Evolutionary conservation across 2,888 invertebrate species (phyloP).

Genomic region (Cerastis rubricosa): DNA sequence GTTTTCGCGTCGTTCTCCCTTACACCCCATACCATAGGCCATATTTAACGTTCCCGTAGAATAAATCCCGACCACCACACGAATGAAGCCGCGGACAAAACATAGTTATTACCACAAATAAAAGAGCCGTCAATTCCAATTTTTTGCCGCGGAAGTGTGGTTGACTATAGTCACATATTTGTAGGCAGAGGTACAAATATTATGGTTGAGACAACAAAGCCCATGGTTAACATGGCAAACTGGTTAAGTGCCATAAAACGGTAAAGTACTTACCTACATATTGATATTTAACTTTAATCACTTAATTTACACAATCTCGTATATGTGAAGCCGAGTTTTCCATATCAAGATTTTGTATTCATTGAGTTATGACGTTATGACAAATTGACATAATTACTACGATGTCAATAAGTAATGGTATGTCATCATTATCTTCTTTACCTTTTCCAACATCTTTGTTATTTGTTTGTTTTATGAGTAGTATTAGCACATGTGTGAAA

Average conservation of each 20-base stretch:
- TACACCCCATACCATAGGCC: background rate
- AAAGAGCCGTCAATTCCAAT: too few relatives aligned
- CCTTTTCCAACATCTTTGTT: too few relatives aligned
- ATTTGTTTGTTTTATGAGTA: too few relatives aligned
- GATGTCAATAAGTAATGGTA: background rate
- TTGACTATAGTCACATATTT: background rate
- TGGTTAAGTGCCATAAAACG: background rate
- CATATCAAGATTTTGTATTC: background rate
- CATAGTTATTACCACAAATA: background rate
- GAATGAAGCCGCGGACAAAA: background rate
- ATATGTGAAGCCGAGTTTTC: background rate
- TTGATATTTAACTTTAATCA: background rate
- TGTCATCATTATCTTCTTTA: background rate
- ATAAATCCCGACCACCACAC: background rate
- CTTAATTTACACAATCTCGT: background rate
- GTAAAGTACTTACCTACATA: background rate
- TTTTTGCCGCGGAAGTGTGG: background rate
- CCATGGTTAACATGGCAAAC: background rate
- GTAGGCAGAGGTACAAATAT: constrained; percentile 1
- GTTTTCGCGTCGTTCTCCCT: too few relatives aligned
- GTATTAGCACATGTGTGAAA: too few relatives aligned
- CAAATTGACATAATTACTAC: background rate
- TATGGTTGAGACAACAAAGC: constrained; percentile 9
- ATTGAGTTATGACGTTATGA: background rate
- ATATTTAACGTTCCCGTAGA: background rate